phyloP scores from a whole-genome alignment of 2,888 invertebrate species.

The Microctonus brassicae region DNA sequence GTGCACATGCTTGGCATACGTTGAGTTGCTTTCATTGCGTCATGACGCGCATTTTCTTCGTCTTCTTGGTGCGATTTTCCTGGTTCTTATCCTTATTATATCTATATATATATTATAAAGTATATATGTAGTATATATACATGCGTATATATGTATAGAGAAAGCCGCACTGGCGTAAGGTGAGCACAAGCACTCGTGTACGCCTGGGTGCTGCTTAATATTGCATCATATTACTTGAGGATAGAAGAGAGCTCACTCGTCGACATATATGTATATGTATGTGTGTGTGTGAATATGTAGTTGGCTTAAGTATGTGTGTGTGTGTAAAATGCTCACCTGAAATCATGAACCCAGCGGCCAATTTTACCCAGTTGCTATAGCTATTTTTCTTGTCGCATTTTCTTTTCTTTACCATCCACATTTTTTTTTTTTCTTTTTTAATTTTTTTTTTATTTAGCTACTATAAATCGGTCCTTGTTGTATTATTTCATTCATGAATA shows the following conservation, averaged over 20 bases:
- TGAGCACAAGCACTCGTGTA: constrained; percentile 22
- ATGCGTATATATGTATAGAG: constrained; percentile 27
- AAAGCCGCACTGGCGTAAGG: neutral
- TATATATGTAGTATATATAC: too few relatives aligned
- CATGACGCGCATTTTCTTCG: constrained; percentile 13
- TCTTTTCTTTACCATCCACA: neutral
- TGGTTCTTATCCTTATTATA: constrained; percentile 22
- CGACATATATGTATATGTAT: neutral
- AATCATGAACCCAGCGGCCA: constrained; percentile 36
- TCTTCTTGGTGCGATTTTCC: constrained; percentile 20
- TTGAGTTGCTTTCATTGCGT: constrained; percentile 36
- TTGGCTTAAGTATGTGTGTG: too few relatives aligned
- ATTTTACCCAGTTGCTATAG: neutral
- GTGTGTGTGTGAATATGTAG: too few relatives aligned
- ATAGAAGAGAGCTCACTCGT: constrained; percentile 42
- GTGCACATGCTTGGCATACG: constrained; percentile 57
- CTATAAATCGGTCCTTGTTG: too few relatives aligned
- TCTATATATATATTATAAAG: too few relatives aligned
- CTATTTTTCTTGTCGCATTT: neutral
- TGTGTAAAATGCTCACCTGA: constrained; percentile 31
- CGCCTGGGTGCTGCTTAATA: constrained; percentile 57
- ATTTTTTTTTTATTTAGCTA: neutral
- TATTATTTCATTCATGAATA: too few relatives aligned
- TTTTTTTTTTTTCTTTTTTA: neutral
- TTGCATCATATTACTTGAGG: constrained; percentile 57